A percentile compares a stretch with the other conserved stretches of the same genome.
phyloP scores from a whole-genome alignment of 1,140 invertebrate genomes.

The Heliconius melpomene region DNA sequence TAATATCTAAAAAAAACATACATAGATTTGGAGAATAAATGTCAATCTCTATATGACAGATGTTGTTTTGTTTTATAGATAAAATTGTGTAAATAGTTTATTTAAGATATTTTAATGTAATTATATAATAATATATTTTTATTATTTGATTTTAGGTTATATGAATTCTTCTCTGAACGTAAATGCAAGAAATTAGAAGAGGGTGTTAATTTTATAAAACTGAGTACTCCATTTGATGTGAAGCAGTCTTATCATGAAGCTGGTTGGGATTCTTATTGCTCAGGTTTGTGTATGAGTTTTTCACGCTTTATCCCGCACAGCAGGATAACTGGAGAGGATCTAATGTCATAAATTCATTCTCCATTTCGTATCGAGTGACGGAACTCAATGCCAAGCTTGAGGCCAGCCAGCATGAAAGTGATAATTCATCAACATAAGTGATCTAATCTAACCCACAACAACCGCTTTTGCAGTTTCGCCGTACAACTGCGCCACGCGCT shows the following conservation, averaged over 20 bases:
- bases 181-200: conserved; percentile 66
- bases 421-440: no score
- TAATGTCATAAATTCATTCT: neutral
- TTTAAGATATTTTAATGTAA: neutral
- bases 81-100: neutral
- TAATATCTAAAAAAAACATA: no score
- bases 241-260: conserved; percentile 85
- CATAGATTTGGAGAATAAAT: no score
- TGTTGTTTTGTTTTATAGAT: no score
- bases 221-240: conserved; percentile 62
- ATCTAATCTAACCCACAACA: no score
- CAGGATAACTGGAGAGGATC: neutral
- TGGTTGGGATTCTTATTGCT: conserved; percentile 88
- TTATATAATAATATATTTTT: no score
- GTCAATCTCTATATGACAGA: no score
- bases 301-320: neutral
- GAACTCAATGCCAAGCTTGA: no score
- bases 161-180: conserved; percentile 82
- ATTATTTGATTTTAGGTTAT: conserved; percentile 67
- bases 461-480: no score
- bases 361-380: no score
- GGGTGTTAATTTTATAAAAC: conserved; percentile 65
- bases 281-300: conserved; percentile 71
- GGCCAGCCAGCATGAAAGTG: no score
- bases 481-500: no score